phyloP scores from a whole-genome alignment of 2,113 vertebrate species.

The Etia nguti region DNA sequence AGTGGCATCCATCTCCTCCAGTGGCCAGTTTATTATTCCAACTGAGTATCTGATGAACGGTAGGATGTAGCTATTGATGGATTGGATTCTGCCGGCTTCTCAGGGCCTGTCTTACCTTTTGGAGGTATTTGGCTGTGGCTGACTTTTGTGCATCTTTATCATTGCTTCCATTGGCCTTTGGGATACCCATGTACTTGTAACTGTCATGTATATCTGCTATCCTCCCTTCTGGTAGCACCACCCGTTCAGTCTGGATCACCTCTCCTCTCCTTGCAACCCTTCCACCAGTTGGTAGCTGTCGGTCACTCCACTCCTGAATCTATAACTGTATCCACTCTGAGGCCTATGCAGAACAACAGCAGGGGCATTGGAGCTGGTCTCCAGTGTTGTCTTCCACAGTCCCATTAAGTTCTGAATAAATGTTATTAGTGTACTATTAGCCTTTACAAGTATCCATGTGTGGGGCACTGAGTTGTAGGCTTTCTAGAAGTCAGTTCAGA shows the following conservation, averaged over 20 bases:
- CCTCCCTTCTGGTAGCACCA: background rate
- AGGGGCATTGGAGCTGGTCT: background rate
- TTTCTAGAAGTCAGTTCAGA: background rate
- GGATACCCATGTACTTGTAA: fast-evolving
- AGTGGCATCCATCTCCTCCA: background rate
- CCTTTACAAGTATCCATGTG: background rate
- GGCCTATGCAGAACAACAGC: background rate
- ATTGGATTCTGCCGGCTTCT: background rate
- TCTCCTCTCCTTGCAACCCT: background rate
- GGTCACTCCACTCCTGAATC: background rate
- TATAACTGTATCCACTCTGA: background rate
- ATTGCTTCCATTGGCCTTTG: background rate
- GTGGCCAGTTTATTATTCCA: background rate
- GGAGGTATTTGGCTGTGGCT: fast-evolving
- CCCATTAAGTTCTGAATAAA: background rate
- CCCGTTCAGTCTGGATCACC: background rate
- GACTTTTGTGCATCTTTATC: fast-evolving
- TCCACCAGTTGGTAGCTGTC: background rate
- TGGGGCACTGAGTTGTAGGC: fast-evolving
- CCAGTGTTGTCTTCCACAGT: background rate
- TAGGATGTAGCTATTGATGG: background rate
- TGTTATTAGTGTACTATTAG: background rate
- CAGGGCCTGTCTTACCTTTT: background rate
- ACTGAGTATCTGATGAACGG: background rate
- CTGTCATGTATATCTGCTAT: background rate